Base-by-base conservation (phyloP, 2,797 vertebrate species). In the Echeneis naucrates region DNA sequence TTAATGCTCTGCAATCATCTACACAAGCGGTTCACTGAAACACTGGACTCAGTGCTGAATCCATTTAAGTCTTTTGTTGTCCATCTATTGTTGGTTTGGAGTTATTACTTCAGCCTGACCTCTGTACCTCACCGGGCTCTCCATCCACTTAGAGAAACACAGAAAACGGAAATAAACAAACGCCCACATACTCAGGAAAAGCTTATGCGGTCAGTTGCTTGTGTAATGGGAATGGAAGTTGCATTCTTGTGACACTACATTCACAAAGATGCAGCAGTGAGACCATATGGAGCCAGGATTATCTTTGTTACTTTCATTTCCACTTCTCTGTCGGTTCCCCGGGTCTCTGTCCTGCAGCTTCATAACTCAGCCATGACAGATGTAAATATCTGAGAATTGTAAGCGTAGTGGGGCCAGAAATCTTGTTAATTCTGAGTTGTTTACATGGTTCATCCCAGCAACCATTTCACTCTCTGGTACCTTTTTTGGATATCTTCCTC, bases 91-190 rank as follows among this genome's bases (percentile, higher is more conserved):
- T 53, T 61, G 33, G 16, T 47, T 27, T 23, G 11, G 38, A 53
- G 35, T 75, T 80, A 70, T 73, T 77, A 59, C 64, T 66, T 30
- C 26, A 4, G 12, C 47, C 59, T 58, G 71, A 75, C 59, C 72
- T 72, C 42, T 64, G 45, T 47, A 4, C 24, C 32, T 42, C 48
- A 56, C 14, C 56, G 24, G 59, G 37, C 24, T 19, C 53, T 53
- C 30, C 47, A 60, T 75, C 47, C 57, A 61, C 44, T 64, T 37
- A 53, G 27, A 61, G 19, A 67, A 75, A 81, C 48, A 82, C 17
- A 47, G 30, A 70, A 79, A 80, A 27, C n/a, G 75, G 21, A 78
- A 50, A 80, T 61, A 68, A 78, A 16, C 54, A 73, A 52, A 70
- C 78, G 67, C 75, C 51, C 21, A 72, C 40, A 17, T 21, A 35